These are phyloP conservation scores for Iguana delicatissima DNA, from an alignment of 2,797 vertebrate species.

Conservation along the genomic window DNA sequence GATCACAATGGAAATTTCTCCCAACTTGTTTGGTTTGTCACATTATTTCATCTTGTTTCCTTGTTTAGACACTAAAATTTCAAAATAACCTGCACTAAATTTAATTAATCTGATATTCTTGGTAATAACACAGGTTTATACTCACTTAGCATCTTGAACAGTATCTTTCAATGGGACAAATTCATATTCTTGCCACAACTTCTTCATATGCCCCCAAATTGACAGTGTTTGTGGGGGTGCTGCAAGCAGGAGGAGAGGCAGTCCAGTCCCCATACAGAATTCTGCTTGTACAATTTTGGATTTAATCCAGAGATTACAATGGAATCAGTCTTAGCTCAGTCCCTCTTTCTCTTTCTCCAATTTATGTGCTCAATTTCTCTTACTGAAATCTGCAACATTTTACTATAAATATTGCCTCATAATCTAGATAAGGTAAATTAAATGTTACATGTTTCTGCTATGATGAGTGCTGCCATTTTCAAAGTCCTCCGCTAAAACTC, in stretches of 20 bases:
- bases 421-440: background rate
- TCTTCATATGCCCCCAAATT: too few relatives aligned
- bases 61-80: background rate
- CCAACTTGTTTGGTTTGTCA: background rate
- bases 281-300: background rate
- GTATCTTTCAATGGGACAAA: background rate
- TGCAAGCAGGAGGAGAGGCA: background rate
- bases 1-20: background rate
- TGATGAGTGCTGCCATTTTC: background rate
- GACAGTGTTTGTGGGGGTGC: too few relatives aligned
- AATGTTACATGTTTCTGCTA: background rate
- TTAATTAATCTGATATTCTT: background rate
- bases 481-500: background rate
- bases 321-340: background rate
- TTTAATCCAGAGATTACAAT: background rate
- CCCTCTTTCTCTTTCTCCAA: too few relatives aligned
- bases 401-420: background rate
- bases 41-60: background rate
- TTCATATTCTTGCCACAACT: background rate
- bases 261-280: background rate
- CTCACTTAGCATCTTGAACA: background rate
- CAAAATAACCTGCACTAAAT: background rate
- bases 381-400: background rate
- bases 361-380: too few relatives aligned
- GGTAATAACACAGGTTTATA: background rate